These are phyloP conservation scores for Protophormia terraenovae DNA, from an alignment of 2,888 invertebrate genomes.

Conservation along the genomic window DNA sequence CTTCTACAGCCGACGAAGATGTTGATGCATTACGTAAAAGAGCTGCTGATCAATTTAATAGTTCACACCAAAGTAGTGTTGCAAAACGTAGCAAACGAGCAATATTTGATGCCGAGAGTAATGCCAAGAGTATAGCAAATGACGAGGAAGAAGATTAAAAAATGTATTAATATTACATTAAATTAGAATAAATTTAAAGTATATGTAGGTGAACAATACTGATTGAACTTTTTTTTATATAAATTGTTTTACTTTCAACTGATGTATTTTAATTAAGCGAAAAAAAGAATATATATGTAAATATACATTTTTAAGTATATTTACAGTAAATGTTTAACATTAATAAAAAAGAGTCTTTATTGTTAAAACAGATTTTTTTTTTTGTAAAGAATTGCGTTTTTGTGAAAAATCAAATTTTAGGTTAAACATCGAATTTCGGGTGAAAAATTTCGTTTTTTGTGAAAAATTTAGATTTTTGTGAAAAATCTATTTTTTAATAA, in stretches of 20 bases:
- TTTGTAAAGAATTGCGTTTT: no score
- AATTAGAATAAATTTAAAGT: slow-evolving; percentile 43
- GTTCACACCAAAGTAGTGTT: slow-evolving; percentile 73
- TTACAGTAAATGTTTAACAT: no score
- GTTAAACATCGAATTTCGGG: no score
- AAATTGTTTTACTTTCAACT: background rate
- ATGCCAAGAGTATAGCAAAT: slow-evolving; percentile 58
- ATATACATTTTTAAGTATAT: background rate
- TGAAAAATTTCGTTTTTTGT: no score
- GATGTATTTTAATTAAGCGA: background rate
- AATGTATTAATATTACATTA: slow-evolving; percentile 34
- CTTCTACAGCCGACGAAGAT: slow-evolving; percentile 85
- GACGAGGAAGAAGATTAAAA: slow-evolving; percentile 69
- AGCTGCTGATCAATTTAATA: slow-evolving; percentile 87
- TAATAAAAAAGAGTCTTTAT: no score
- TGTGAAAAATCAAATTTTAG: no score
- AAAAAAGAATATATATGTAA: background rate
- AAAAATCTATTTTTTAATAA: no score
- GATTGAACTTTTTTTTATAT: slow-evolving; percentile 45
- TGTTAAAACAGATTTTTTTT: no score
- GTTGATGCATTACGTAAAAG: slow-evolving; percentile 91
- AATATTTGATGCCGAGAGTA: slow-evolving; percentile 79
- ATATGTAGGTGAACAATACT: slow-evolving; percentile 52
- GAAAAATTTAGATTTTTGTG: no score
- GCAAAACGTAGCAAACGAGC: slow-evolving; percentile 81